Percentiles rank a stretch among this genome's conserved stretches.
phyloP scores from a whole-genome alignment of 2,888 invertebrate species.

The Hyles lineata region DNA sequence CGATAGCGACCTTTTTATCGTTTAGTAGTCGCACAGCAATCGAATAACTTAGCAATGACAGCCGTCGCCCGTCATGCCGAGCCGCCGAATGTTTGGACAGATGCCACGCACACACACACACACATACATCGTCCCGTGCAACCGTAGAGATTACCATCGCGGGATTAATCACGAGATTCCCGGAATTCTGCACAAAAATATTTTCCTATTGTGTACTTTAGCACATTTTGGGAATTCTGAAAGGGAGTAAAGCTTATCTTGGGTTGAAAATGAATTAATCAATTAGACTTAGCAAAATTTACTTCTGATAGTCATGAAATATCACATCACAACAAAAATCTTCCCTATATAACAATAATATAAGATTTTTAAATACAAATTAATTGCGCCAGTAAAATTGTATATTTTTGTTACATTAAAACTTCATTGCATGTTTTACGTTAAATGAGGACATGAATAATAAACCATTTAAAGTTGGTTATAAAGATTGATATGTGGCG shows the following conservation, averaged over 20 bases:
- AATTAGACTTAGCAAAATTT: not conserved
- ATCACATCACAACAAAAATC: too few species aligned
- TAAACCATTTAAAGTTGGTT: too few species aligned
- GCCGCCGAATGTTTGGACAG: constrained; percentile 64
- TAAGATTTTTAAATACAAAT: too few species aligned
- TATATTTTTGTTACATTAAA: too few species aligned
- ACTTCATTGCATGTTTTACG: too few species aligned
- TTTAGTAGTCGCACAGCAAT: constrained; percentile 53
- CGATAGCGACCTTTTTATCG: constrained; percentile 43
- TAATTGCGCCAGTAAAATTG: too few species aligned
- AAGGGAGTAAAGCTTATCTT: not conserved
- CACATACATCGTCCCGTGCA: constrained; percentile 20
- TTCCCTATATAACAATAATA: too few species aligned
- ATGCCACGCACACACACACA: constrained; percentile 52
- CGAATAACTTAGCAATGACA: constrained; percentile 60
- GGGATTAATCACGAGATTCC: constrained; percentile 14
- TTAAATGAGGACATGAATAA: too few species aligned
- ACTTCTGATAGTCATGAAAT: too few species aligned
- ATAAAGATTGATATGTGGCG: not conserved
- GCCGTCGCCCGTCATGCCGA: constrained; percentile 38
- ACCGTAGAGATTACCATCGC: constrained; percentile 28
- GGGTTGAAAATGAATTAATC: not conserved
- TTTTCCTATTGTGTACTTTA: not conserved
- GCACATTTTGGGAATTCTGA: not conserved
- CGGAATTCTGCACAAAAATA: not conserved